phyloP scores from a whole-genome alignment of 37 sponge, comb jelly and placozoan species.

The Cladorhizidae sp. region DNA sequence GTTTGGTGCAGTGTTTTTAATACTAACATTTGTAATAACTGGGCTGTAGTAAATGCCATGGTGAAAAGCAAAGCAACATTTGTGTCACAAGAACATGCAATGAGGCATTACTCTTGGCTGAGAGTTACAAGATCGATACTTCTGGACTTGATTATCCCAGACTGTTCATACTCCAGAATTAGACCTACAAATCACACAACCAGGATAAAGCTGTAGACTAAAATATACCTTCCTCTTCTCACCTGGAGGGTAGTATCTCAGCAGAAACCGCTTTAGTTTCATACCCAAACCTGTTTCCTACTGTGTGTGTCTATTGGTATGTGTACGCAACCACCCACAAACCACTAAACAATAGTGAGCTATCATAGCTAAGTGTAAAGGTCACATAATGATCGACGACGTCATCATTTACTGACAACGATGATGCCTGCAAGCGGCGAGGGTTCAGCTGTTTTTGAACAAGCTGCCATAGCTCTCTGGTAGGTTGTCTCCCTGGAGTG shows the following conservation, averaged over 20 bases:
- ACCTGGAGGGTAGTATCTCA: slow-evolving; percentile 98
- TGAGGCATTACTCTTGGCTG: slow-evolving; percentile 59
- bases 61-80: too few relatives aligned
- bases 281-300: slow-evolving; percentile 27
- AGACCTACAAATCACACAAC: slow-evolving; percentile 50
- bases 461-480: neutral
- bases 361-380: neutral
- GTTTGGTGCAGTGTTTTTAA: too few relatives aligned
- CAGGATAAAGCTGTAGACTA: neutral
- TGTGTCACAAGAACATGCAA: neutral
- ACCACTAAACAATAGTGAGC: too few relatives aligned
- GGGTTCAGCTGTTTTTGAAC: neutral
- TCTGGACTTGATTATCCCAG: slow-evolving; percentile 60
- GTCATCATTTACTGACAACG: neutral
- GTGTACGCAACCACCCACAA: too few relatives aligned
- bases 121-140: slow-evolving; percentile 90
- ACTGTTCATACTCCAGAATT: slow-evolving; percentile 95
- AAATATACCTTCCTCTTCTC: neutral
- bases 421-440: neutral
- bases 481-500: neutral
- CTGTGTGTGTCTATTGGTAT: too few relatives aligned
- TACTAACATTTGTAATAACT: too few relatives aligned
- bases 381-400: too few relatives aligned
- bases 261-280: slow-evolving; percentile 91
- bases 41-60: too few relatives aligned